A percentile compares a stretch with the other conserved stretches of the same genome.
These are phyloP conservation scores for Cryptophagus acutangulus DNA, from an alignment of 2,888 invertebrate species.

Conservation along the genomic window DNA sequence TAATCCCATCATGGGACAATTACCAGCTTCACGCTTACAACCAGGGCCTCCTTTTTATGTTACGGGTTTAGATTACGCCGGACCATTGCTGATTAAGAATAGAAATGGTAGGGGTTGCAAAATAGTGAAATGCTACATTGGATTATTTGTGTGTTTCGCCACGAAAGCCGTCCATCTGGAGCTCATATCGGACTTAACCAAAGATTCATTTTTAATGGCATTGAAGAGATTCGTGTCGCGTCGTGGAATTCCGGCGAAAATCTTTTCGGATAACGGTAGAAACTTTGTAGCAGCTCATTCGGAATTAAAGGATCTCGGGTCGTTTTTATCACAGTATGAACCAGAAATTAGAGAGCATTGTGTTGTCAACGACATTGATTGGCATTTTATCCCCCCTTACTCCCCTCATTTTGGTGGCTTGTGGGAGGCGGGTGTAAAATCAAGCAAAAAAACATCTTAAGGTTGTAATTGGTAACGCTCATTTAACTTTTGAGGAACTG, in stretches of 20 bases:
- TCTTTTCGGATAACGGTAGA: slow-evolving; percentile 2
- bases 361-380: background rate
- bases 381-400: slow-evolving; percentile 1
- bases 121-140: slow-evolving; percentile 10
- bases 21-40: slow-evolving; percentile 8
- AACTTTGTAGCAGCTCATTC: background rate
- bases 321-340: background rate
- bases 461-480: slow-evolving; percentile 1
- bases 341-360: background rate
- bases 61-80: slow-evolving; percentile 16
- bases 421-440: slow-evolving; percentile 5
- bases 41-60: slow-evolving; percentile 8
- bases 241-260: background rate
- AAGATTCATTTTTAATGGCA: slow-evolving; percentile 1
- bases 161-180: slow-evolving; percentile 21
- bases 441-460: slow-evolving; percentile 1
- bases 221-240: background rate
- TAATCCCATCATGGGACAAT: slow-evolving; percentile 11
- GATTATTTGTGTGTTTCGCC: slow-evolving; percentile 12
- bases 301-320: background rate
- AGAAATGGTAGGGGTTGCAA: slow-evolving; percentile 3
- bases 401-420: slow-evolving; percentile 5
- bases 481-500: slow-evolving; percentile 4
- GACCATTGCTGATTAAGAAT: slow-evolving; percentile 10
- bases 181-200: slow-evolving; percentile 12